These are phyloP conservation scores for Neotragus moschatus DNA, from an alignment of 2,113 vertebrate genomes.

Conservation along the genomic window DNA sequence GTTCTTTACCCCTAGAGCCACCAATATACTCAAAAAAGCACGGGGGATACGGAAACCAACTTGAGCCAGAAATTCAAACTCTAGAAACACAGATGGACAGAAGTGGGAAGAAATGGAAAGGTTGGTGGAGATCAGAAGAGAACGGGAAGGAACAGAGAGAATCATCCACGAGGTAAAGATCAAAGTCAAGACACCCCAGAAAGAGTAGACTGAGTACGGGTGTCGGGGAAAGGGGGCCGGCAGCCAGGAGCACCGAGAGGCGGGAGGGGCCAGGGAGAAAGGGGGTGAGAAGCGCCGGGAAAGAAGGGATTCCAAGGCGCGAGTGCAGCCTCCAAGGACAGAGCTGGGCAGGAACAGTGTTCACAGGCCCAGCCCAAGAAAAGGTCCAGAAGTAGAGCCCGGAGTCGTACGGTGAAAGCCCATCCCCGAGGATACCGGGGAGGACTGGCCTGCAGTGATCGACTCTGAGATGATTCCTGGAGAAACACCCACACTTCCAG, in stretches of 20 bases:
- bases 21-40: background rate
- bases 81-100: background rate
- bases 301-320: background rate
- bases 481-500: background rate
- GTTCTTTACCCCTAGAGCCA: background rate
- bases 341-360: accelerated
- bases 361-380: accelerated
- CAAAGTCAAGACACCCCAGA: accelerated
- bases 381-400: accelerated
- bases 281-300: accelerated
- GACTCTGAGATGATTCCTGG: background rate
- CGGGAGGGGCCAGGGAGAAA: accelerated
- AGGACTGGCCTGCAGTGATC: accelerated
- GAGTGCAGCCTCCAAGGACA: background rate
- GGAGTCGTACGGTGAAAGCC: accelerated
- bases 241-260: background rate
- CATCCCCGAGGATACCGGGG: accelerated
- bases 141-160: background rate
- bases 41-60: accelerated
- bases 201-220: background rate
- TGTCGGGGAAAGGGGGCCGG: accelerated
- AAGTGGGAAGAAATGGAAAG: background rate
- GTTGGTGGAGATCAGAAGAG: background rate
- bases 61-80: background rate
- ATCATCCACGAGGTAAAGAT: background rate